These are phyloP conservation scores for Gnatocerus cornutus DNA, from an alignment of 2,888 invertebrate genomes.

Conservation along the genomic window DNA sequence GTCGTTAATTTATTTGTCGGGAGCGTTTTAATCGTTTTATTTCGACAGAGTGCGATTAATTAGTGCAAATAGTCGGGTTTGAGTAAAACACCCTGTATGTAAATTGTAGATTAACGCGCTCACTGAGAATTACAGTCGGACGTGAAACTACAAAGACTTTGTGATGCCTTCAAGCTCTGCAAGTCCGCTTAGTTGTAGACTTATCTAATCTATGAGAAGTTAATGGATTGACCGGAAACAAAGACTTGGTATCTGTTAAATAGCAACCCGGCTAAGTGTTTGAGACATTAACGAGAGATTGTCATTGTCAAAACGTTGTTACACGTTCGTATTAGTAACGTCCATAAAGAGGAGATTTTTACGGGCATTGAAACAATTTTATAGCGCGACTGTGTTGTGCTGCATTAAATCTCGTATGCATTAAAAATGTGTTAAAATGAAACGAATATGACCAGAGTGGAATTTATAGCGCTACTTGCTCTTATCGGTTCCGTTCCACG, in stretches of 20 bases:
- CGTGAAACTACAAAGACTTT: slow-evolving; percentile 23
- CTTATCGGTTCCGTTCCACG: slow-evolving; percentile 24
- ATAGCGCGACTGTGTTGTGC: slow-evolving; percentile 13
- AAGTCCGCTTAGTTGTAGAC: slow-evolving; percentile 25
- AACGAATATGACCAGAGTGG: slow-evolving; percentile 17
- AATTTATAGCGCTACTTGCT: slow-evolving; percentile 20
- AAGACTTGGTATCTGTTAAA: slow-evolving; percentile 40
- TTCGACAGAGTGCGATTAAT: slow-evolving; percentile 18
- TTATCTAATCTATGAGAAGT: slow-evolving; percentile 39
- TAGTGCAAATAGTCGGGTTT: not conserved
- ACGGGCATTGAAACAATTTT: slow-evolving; percentile 16
- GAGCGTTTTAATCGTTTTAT: slow-evolving; percentile 9
- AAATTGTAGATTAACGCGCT: not conserved
- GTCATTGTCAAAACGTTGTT: slow-evolving; percentile 15
- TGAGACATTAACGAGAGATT: slow-evolving; percentile 30
- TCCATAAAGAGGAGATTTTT: not conserved
- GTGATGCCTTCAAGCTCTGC: slow-evolving; percentile 17
- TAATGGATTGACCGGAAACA: slow-evolving; percentile 48
- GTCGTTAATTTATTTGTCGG: slow-evolving; percentile 28
- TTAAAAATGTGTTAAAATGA: slow-evolving; percentile 36
- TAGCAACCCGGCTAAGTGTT: slow-evolving; percentile 37
- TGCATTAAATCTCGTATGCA: slow-evolving; percentile 35
- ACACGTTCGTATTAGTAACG: slow-evolving; percentile 2
- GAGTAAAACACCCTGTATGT: not conserved
- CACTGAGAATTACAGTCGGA: not conserved